Percentiles rank a stretch among this genome's conserved stretches.
phyloP scores from a whole-genome alignment of 2,113 vertebrate genomes.

The Chloebia gouldiae region DNA sequence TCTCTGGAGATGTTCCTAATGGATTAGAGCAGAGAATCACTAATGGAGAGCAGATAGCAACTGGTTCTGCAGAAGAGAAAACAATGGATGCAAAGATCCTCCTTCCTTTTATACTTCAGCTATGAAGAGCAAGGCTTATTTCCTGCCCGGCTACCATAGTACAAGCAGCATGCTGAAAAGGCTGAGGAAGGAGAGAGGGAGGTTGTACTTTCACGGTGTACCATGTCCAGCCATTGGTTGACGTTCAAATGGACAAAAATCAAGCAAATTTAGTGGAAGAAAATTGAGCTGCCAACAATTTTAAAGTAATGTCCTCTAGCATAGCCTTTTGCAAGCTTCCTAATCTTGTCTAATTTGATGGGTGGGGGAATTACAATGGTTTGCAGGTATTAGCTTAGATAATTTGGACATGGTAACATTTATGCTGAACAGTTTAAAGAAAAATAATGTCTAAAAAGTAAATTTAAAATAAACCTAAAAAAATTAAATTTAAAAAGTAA shows the following conservation, averaged over 20 bases:
- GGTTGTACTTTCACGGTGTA: not conserved
- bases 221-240: not conserved
- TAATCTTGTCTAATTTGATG: not conserved
- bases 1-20: not conserved
- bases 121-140: not conserved
- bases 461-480: not conserved
- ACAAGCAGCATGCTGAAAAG: not conserved
- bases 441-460: not conserved
- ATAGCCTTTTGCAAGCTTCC: not conserved
- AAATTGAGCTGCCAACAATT: not conserved
- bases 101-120: not conserved
- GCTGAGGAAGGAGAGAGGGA: not conserved
- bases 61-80: not conserved
- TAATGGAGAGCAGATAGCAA: not conserved
- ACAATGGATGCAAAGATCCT: not conserved
- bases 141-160: not conserved
- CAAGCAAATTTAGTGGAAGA: not conserved
- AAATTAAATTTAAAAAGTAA: not conserved
- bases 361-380: not conserved
- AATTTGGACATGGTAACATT: not conserved
- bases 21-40: not conserved
- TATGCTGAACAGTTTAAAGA: not conserved
- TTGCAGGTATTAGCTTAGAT: not conserved
- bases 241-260: not conserved
- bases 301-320: not conserved